A percentile compares a stretch with the other conserved stretches of the same genome.
These are phyloP conservation scores for Spisula subtruncata DNA, from an alignment of 2,888 invertebrate species.

Conservation along the genomic window DNA sequence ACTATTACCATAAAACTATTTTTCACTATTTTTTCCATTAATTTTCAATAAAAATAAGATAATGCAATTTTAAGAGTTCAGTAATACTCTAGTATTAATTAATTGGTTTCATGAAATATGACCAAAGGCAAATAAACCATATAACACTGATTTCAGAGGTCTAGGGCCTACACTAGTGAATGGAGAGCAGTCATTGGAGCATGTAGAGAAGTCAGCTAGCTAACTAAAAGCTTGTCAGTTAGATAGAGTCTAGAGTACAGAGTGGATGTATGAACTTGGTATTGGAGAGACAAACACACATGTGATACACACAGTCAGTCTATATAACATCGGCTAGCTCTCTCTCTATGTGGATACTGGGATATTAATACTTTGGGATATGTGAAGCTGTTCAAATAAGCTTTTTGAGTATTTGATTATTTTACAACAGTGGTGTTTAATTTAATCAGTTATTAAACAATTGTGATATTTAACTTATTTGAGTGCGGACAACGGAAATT, in stretches of 20 bases:
- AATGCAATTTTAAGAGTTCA: slow-evolving; percentile 44
- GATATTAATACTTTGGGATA: slow-evolving; percentile 47
- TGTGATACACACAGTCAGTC: not conserved
- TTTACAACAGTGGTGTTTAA: slow-evolving; percentile 21
- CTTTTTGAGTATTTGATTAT: slow-evolving; percentile 44
- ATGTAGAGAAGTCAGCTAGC: slow-evolving; percentile 30
- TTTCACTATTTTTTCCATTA: not conserved
- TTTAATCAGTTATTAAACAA: slow-evolving; percentile 43
- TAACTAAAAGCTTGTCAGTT: slow-evolving; percentile 35
- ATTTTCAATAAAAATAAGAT: slow-evolving; percentile 31
- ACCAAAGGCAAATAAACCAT: slow-evolving; percentile 49
- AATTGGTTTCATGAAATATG: slow-evolving; percentile 41
- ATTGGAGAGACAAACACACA: slow-evolving; percentile 47
- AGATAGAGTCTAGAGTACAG: not conserved
- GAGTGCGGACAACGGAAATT: not conserved
- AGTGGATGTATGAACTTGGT: slow-evolving; percentile 35
- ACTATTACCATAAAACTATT: slow-evolving; percentile 20
- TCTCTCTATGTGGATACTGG: slow-evolving; percentile 35
- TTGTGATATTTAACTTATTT: slow-evolving; percentile 33
- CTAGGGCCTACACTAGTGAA: slow-evolving; percentile 24
- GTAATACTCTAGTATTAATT: slow-evolving; percentile 45
- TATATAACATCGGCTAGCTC: not conserved
- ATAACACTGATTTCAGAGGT: not conserved
- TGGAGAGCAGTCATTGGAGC: slow-evolving; percentile 38
- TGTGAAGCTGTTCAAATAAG: slow-evolving; percentile 37